These are phyloP conservation scores for Copidosoma floridanum DNA, from an alignment of 1,140 invertebrate species.

Conservation along the genomic window DNA sequence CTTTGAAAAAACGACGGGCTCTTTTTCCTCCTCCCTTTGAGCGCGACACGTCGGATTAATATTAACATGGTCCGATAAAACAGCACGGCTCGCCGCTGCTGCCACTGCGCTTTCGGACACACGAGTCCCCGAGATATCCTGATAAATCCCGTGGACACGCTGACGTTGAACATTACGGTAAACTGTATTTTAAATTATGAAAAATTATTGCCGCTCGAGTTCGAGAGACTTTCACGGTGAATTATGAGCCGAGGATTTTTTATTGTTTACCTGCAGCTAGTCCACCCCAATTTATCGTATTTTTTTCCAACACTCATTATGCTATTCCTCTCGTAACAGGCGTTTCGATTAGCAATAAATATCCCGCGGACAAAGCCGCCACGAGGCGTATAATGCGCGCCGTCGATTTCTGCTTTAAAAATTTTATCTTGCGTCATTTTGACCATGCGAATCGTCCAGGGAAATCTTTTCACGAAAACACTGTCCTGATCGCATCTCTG, in stretches of 20 bases:
- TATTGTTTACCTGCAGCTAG: neutral
- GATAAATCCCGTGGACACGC: conserved; percentile 2
- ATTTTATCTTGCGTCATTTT: too few relatives aligned
- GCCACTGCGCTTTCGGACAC: neutral
- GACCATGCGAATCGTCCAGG: too few relatives aligned
- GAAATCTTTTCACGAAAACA: too few relatives aligned
- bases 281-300: neutral
- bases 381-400: neutral
- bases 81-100: neutral
- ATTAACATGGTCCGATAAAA: conserved; percentile 15
- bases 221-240: neutral
- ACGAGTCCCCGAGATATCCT: neutral
- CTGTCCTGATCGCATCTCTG: too few relatives aligned
- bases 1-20: conserved; percentile 6
- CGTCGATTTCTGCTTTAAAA: neutral
- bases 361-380: too few relatives aligned
- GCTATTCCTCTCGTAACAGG: too few relatives aligned
- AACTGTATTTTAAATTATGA: conserved; percentile 15
- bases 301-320: too few relatives aligned
- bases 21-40: neutral
- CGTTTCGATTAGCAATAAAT: too few relatives aligned
- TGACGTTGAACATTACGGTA: conserved; percentile 7
- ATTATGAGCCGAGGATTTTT: conserved; percentile 5
- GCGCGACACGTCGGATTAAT: conserved; percentile 1
- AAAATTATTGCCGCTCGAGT: conserved; percentile 7